These are phyloP conservation scores for Corvus cornix DNA, from an alignment of 2,113 vertebrate genomes.

Conservation along the genomic window DNA sequence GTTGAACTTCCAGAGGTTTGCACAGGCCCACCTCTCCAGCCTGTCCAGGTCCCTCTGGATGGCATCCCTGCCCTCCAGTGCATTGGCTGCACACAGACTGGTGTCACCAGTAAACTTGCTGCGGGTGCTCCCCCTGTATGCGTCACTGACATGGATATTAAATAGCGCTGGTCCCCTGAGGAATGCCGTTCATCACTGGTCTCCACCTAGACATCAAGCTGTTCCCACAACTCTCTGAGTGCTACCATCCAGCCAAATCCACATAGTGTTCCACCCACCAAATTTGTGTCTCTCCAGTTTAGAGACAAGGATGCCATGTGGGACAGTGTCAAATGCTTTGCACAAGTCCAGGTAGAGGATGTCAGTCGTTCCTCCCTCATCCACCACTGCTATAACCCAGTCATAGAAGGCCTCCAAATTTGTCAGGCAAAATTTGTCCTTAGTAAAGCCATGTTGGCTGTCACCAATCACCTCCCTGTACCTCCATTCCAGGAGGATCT, in stretches of 20 bases:
- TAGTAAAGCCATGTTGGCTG: not conserved
- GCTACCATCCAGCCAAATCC: not conserved
- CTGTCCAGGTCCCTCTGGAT: not conserved
- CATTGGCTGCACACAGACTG: not conserved
- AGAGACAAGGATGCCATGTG: not conserved
- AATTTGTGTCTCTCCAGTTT: not conserved
- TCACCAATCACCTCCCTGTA: not conserved
- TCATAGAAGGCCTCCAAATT: not conserved
- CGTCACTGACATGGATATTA: not conserved
- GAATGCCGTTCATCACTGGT: rapidly evolving
- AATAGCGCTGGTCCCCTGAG: not conserved
- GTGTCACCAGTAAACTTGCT: not conserved
- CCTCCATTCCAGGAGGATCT: not conserved
- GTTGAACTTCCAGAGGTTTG: not conserved
- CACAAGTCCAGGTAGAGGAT: not conserved
- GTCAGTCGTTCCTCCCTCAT: not conserved
- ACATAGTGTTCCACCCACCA: not conserved
- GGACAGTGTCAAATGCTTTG: not conserved
- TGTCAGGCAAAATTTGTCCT: not conserved
- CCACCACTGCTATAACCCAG: not conserved
- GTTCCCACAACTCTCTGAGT: not conserved
- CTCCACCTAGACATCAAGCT: not conserved
- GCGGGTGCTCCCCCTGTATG: rapidly evolving
- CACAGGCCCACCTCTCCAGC: not conserved
- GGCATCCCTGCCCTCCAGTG: too few species aligned